Evolutionary conservation across 2,888 invertebrate genomes (phyloP), one percentile per base, ranked within the genome.

Genomic region (Xylocampa areola): DNA sequence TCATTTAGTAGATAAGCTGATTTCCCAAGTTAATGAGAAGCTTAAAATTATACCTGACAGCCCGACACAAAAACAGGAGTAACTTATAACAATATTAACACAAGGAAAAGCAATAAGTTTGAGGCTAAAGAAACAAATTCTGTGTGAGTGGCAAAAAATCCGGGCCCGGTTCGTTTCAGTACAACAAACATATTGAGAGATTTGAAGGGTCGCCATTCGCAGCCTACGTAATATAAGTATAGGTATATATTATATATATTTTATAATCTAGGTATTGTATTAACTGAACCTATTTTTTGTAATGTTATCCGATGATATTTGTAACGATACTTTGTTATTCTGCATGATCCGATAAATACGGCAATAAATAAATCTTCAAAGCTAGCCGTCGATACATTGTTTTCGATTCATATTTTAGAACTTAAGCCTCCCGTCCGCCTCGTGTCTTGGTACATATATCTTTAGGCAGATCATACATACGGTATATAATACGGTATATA

Each of bases 381-480:
- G 13, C 8, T 36, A 68, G 8, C 16, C 2, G 8, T 30, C 14
- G 14, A 11, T 17, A 61, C 33, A 25, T 33, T 36, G 14, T 41
- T 52, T 62, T 21, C 52, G 36, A 30, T 21, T 23, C 19, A 30
- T 37, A 53, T 47, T 43, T 62, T 17, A 21, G 13, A 32, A 41
- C 45, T 27, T 37, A 33, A 43, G 47, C 29, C 32, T 32, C 4
- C 10, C 47, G n/a, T 11, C 19, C 16, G 1, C 7, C 30, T 32
- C 30, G 39, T 40, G 36, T 51, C 13, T 17, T 16, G 30, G 1
- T 25, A 35, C 29, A 30, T 65, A 70, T 50, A 57, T 49, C 32
- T 65, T 44, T 40, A 64, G 43, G 41, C 19, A 40, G 43, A 54
- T 54, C 57, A 47, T 41, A 47, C 29, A 35, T 51, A 48, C n/a